These are phyloP conservation scores for Rhincodon typus DNA, from an alignment of 2,797 vertebrate genomes.

Conservation along the genomic window DNA sequence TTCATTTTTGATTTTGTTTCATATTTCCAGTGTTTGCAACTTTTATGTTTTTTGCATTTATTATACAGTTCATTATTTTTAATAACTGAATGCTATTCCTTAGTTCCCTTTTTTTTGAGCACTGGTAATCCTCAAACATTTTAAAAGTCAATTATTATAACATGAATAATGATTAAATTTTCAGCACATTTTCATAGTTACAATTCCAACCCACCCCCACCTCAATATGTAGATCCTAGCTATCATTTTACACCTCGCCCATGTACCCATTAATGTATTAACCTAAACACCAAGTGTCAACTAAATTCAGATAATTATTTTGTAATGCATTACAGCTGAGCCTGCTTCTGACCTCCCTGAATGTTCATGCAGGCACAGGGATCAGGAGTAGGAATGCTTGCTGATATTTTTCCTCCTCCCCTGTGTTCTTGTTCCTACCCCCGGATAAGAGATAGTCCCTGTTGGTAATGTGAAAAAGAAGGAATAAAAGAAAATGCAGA, in stretches of 20 bases:
- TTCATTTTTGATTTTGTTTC: background rate
- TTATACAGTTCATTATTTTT: slow-evolving; percentile 2
- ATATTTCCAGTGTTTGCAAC: slow-evolving; percentile 28
- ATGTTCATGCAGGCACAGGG: background rate
- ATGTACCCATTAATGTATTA: background rate
- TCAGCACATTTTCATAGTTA: background rate
- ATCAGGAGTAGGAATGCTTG: background rate
- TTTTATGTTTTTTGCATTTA: slow-evolving; percentile 37
- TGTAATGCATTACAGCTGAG: slow-evolving; percentile 18
- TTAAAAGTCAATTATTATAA: slow-evolving; percentile 3
- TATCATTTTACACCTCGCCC: background rate
- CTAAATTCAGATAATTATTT: slow-evolving; percentile 28
- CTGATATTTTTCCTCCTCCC: background rate
- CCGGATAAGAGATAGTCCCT: background rate
- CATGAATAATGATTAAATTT: slow-evolving; percentile 3
- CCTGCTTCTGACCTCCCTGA: slow-evolving; percentile 20
- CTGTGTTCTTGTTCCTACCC: no score
- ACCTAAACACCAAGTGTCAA: slow-evolving; percentile 4
- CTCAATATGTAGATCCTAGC: no score
- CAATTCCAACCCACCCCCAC: background rate
- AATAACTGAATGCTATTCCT: background rate
- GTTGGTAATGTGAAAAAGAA: background rate
- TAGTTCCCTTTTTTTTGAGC: background rate
- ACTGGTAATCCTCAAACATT: background rate
- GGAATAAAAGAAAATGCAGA: background rate